These are phyloP conservation scores for Stictocephala bisonia DNA, from an alignment of 2,888 invertebrate genomes.

Conservation along the genomic window DNA sequence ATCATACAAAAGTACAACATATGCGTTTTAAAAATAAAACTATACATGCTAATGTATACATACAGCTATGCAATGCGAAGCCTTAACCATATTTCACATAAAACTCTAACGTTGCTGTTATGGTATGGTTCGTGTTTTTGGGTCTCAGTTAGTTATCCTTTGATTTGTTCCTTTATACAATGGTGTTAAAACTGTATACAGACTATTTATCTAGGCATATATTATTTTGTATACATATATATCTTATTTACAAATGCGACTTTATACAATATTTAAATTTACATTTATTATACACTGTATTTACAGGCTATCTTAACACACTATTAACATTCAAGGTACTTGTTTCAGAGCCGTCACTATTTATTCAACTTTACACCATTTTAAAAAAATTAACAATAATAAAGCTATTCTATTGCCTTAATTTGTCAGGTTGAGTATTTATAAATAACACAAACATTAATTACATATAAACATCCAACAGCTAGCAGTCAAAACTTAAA, in stretches of 20 bases:
- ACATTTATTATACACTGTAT: conserved; percentile 16
- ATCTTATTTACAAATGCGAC: conserved; percentile 9
- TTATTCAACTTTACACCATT: too few species aligned
- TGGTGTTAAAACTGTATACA: background rate
- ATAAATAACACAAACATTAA: background rate
- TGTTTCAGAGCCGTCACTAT: too few species aligned
- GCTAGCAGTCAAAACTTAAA: too few species aligned
- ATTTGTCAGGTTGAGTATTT: background rate
- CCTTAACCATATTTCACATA: conserved; percentile 37
- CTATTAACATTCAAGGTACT: conserved; percentile 41
- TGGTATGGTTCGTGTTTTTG: too few species aligned
- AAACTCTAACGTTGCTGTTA: too few species aligned
- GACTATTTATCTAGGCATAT: background rate
- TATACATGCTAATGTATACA: conserved; percentile 31
- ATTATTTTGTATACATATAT: conserved; percentile 4
- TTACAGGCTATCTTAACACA: conserved; percentile 30
- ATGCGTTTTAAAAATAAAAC: conserved; percentile 27
- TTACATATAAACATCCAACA: too few species aligned
- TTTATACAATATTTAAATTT: too few species aligned
- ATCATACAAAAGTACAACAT: conserved; percentile 37
- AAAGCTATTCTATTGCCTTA: too few species aligned
- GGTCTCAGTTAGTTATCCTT: too few species aligned
- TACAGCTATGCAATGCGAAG: conserved; percentile 14
- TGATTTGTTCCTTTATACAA: conserved; percentile 38
- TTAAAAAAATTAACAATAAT: too few species aligned